These are phyloP conservation scores for Leucosticte australis DNA, from an alignment of 2,113 vertebrate species.

Conservation along the genomic window DNA sequence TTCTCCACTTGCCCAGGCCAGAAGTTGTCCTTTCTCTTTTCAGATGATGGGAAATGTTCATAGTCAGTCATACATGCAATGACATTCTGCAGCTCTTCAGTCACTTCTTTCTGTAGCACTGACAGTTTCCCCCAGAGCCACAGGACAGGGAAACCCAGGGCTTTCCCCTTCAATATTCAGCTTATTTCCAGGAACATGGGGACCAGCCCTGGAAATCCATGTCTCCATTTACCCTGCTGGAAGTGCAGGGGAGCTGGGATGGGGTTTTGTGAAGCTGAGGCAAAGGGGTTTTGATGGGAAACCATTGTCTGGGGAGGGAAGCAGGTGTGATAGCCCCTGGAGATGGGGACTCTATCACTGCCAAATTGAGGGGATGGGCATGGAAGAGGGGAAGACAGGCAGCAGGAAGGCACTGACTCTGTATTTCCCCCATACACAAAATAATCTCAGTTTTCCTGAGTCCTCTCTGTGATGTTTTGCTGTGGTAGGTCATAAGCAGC, in stretches of 20 bases:
- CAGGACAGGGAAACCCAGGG: not conserved
- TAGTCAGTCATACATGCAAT: fast-evolving
- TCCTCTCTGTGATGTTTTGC: not conserved
- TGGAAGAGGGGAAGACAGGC: not conserved
- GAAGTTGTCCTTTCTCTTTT: not conserved
- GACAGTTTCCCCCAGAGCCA: not conserved
- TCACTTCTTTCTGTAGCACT: not conserved
- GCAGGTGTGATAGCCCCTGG: not conserved
- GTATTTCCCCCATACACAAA: not conserved
- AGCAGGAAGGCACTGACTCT: not conserved
- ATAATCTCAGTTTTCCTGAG: not conserved
- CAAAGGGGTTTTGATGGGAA: not conserved
- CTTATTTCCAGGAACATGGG: not conserved
- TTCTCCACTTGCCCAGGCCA: not conserved
- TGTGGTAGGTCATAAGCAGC: not conserved
- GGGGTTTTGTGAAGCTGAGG: not conserved
- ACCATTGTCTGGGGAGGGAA: not conserved
- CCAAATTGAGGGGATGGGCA: fast-evolving
- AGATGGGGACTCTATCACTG: fast-evolving
- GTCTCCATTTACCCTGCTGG: not conserved
- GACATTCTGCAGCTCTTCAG: not conserved
- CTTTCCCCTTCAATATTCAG: not conserved
- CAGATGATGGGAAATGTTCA: not conserved
- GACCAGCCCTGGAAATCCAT: not conserved
- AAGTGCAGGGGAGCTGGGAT: not conserved